These are phyloP conservation scores for Thymelicus lineola DNA, from an alignment of 2,888 invertebrate genomes.

Conservation along the genomic window DNA sequence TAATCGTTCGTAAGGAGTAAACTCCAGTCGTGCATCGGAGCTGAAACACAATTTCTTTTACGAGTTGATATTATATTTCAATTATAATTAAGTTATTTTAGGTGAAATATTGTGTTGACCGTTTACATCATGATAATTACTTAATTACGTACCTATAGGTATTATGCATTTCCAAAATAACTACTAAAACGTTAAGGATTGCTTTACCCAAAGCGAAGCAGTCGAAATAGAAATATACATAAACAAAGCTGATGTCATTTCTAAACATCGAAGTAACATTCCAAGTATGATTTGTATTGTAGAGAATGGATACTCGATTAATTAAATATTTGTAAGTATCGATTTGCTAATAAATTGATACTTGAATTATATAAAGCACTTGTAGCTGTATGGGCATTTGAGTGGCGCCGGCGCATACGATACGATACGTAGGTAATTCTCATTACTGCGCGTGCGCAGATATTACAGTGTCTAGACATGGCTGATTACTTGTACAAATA, in stretches of 20 bases:
- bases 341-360: conserved; percentile 15
- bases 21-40: too few species aligned
- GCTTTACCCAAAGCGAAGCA: too few species aligned
- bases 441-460: conserved; percentile 9
- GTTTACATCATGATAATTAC: too few species aligned
- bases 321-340: conserved; percentile 2
- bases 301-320: neutral
- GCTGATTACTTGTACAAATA: neutral
- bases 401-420: conserved; percentile 20
- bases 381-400: conserved; percentile 7
- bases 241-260: neutral
- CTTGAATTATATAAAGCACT: conserved; percentile 20
- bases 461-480: neutral
- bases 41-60: too few species aligned
- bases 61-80: too few species aligned
- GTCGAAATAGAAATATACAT: too few species aligned
- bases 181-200: too few species aligned
- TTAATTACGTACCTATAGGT: too few species aligned
- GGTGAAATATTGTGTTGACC: too few species aligned
- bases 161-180: too few species aligned
- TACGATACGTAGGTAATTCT: conserved; percentile 23
- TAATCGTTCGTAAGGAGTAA: too few species aligned
- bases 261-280: neutral
- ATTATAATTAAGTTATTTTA: too few species aligned
- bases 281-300: neutral